A percentile compares a stretch with the other conserved stretches of the same genome.
Evolutionary conservation across 2,888 invertebrate genomes (phyloP).

Genomic region (Vesta saturnalis): DNA sequence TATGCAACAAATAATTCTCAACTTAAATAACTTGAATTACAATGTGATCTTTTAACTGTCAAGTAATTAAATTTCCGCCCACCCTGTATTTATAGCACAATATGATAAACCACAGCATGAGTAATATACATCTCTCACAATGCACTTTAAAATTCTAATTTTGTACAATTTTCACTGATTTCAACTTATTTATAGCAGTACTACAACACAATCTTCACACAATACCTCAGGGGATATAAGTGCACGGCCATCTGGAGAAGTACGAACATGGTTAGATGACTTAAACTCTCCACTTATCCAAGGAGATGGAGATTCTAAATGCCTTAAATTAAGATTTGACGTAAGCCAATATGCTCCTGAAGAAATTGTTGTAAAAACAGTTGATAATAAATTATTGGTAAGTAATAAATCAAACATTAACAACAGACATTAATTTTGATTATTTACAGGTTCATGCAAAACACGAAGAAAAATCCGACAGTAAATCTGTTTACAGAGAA

Average conservation of each 20-base stretch:
- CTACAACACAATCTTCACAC: slow-evolving; percentile 69
- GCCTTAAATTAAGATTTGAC: slow-evolving; percentile 94
- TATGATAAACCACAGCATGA: too few relatives aligned
- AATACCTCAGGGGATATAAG: slow-evolving; percentile 70
- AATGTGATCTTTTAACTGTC: too few relatives aligned
- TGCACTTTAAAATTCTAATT: too few relatives aligned
- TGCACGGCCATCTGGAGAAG: slow-evolving; percentile 62
- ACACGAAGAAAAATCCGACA: slow-evolving; percentile 97
- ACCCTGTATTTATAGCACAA: too few relatives aligned
- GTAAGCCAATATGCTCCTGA: slow-evolving; percentile 97
- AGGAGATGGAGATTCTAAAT: slow-evolving; percentile 93
- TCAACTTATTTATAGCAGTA: slow-evolving; percentile 63
- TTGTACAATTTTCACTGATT: not conserved
- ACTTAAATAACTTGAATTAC: too few relatives aligned
- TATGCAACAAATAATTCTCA: too few relatives aligned
- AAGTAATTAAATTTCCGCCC: too few relatives aligned
- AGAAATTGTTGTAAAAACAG: slow-evolving; percentile 98
- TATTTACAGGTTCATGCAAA: slow-evolving; percentile 89
- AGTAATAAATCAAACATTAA: slow-evolving; percentile 56
- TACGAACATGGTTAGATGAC: slow-evolving; percentile 82
- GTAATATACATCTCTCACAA: too few relatives aligned
- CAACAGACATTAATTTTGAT: not conserved
- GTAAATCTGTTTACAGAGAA: slow-evolving; percentile 96
- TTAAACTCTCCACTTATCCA: slow-evolving; percentile 93
- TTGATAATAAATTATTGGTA: slow-evolving; percentile 96